Evolutionary conservation across 2,888 invertebrate species (phyloP), one percentile per base, ranked within the genome.

Genomic region (Andrena dorsata): DNA sequence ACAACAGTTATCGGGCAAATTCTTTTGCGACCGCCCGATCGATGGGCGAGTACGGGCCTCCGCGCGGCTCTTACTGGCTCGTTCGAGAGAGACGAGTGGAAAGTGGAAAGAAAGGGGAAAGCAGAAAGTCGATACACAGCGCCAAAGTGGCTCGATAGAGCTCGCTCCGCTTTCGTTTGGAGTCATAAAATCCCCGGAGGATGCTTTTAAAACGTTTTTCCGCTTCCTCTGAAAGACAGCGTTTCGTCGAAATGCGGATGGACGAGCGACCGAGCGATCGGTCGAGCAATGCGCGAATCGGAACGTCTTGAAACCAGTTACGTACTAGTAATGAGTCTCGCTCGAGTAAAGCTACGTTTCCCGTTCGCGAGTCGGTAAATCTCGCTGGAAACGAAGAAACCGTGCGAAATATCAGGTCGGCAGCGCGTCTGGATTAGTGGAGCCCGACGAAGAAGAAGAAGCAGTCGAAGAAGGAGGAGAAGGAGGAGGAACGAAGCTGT

Each of bases 331-430:
- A 68, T 66, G 56, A 69, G 75, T 69, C 49, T 73, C 35, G 16
- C 32, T 7, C 10, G 30, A 8, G 6, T 10, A 16, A n/a, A 65
- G 51, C 26, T 69, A 10, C 60, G 16, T 23, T 35, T 35, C 2
- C 53, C 2, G 26, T 53, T 41, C 13, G 41, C 41, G 30, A n/a
- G 7, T 4, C 51, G 61, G 26, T 68, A 16, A 66, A 66, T 41
- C 47, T 35, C 4, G 8, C 8, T 13, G 26, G 32, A 20, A 32
- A 30, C 16, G 32, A 71, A 41, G 20, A 20, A 70, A 60, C 53
- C 65, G 28, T 56, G 72, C 30, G 73, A 73, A 77, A 68, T 70
- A 71, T 76, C 70, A 60, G 30, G 32, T 65, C n/a, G 72, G 7
- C 20, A n/a, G 41, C 41, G 49, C 2, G 61, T 49, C 35, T 13